A percentile compares a stretch with the other conserved stretches of the same genome.
Conservation (phyloP, 2,797 vertebrate genomes). For the Brachymystax lenok region DNA sequence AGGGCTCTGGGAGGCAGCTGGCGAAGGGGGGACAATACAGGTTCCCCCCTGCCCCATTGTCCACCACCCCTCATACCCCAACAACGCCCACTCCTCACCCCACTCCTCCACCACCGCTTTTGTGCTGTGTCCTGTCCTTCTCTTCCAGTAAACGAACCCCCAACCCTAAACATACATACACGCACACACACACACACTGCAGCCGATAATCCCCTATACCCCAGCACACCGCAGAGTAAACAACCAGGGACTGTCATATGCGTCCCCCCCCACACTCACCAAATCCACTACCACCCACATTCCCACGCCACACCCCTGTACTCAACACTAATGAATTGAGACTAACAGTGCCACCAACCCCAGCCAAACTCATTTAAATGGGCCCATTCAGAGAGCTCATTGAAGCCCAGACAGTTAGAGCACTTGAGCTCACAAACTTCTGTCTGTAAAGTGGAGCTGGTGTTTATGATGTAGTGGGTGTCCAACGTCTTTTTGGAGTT, state of each 20-base stretch:
- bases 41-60: constrained; percentile 60
- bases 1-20: constrained; percentile 69
- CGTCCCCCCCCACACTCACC: neutral
- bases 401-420: constrained; percentile 71
- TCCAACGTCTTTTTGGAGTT: neutral
- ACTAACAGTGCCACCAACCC: constrained; percentile 45
- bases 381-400: constrained; percentile 65
- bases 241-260: constrained; percentile 59
- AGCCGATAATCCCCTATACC: constrained; percentile 50
- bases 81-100: constrained; percentile 7
- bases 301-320: constrained; percentile 22
- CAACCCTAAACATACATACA: constrained; percentile 6
- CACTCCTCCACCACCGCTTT: neutral
- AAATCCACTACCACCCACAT: constrained; percentile 5
- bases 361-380: constrained; percentile 64
- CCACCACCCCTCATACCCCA: constrained; percentile 26
- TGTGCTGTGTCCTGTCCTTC: constrained; percentile 17
- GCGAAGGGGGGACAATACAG: constrained; percentile 49
- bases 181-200: constrained; percentile 12
- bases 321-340: neutral
- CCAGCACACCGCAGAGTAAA: constrained; percentile 66
- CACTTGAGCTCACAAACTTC: constrained; percentile 78
- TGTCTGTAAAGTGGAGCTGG: constrained; percentile 40
- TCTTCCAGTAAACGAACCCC: constrained; percentile 51
- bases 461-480: neutral